Percentiles rank a stretch among this genome's conserved stretches.
These are phyloP conservation scores for Zaprionus lachaisei DNA, from an alignment of 1,140 invertebrate species.

Conservation along the genomic window DNA sequence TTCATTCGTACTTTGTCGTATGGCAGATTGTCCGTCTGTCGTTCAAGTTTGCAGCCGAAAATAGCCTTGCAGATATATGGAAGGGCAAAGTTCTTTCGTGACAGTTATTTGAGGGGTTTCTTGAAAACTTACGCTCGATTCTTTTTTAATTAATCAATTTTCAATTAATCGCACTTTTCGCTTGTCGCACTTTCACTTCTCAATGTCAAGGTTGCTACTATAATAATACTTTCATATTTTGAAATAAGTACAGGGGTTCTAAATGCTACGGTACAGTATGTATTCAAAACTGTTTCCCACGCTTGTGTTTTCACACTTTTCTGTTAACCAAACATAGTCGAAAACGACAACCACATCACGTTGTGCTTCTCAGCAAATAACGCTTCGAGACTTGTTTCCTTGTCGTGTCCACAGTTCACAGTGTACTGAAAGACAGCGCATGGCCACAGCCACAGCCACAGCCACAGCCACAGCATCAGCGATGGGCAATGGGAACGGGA, in stretches of 20 bases:
- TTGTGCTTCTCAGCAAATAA: slow-evolving; percentile 15
- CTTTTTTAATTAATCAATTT: slow-evolving; percentile 2
- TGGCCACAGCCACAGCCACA: slow-evolving; percentile 59
- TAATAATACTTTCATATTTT: slow-evolving; percentile 30
- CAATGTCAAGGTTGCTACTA: slow-evolving; percentile 13
- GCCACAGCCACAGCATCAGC: slow-evolving; percentile 61
- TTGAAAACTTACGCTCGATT: slow-evolving; percentile 31
- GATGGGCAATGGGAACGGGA: slow-evolving; percentile 18
- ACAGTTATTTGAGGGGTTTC: slow-evolving; percentile 23
- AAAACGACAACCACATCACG: slow-evolving; percentile 15
- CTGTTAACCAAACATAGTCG: slow-evolving; percentile 17
- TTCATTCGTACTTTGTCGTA: slow-evolving; percentile 2
- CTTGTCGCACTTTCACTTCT: slow-evolving; percentile 27
- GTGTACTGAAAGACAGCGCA: slow-evolving; percentile 63
- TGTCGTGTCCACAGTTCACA: slow-evolving; percentile 67
- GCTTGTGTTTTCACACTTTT: slow-evolving; percentile 23
- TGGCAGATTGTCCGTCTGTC: slow-evolving; percentile 6
- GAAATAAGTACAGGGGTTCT: background rate
- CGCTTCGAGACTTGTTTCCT: slow-evolving; percentile 43
- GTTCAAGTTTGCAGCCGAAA: slow-evolving; percentile 42
- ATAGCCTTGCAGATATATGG: slow-evolving; percentile 34
- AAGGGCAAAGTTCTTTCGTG: slow-evolving; percentile 47
- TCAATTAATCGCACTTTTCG: slow-evolving; percentile 18
- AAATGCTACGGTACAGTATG: background rate
- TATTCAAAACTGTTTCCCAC: slow-evolving; percentile 6